These are phyloP conservation scores for Lepidocyrtinus sp. DNA, from an alignment of 2,888 invertebrate genomes.

Conservation along the genomic window DNA sequence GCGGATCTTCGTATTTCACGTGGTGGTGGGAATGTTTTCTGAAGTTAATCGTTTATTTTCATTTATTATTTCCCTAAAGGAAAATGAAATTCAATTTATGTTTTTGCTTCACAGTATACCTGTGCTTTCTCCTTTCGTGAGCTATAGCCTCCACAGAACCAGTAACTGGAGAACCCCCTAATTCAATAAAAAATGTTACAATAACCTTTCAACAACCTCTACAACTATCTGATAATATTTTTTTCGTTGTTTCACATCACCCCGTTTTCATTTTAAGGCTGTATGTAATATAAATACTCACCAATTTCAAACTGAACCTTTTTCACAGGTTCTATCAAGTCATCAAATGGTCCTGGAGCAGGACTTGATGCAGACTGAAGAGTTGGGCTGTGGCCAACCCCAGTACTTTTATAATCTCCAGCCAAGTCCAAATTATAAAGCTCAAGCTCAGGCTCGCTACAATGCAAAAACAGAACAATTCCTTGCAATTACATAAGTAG, in stretches of 20 bases:
- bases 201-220: too few species aligned
- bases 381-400: constrained; percentile 29
- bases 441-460: constrained; percentile 40
- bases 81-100: neutral
- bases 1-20: constrained; percentile 74
- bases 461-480: neutral
- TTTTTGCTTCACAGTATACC: constrained; percentile 31
- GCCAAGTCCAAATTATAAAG: constrained; percentile 40
- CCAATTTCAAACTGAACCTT: constrained; percentile 71
- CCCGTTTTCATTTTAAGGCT: neutral
- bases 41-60: neutral
- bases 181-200: constrained; percentile 30
- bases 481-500: constrained; percentile 1
- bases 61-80: neutral
- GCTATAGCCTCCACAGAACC: constrained; percentile 12
- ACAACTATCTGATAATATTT: neutral
- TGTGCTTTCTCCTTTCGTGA: constrained; percentile 60
- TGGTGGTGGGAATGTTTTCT: constrained; percentile 51
- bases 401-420: constrained; percentile 22
- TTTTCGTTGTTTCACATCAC: neutral
- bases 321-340: constrained; percentile 64
- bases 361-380: constrained; percentile 40
- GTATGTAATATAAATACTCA: constrained; percentile 41
- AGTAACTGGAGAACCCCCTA: constrained; percentile 42
- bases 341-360: constrained; percentile 52